Evolutionary conservation across 1,140 invertebrate genomes (phyloP).

Genomic region (Sinella curviseta): DNA sequence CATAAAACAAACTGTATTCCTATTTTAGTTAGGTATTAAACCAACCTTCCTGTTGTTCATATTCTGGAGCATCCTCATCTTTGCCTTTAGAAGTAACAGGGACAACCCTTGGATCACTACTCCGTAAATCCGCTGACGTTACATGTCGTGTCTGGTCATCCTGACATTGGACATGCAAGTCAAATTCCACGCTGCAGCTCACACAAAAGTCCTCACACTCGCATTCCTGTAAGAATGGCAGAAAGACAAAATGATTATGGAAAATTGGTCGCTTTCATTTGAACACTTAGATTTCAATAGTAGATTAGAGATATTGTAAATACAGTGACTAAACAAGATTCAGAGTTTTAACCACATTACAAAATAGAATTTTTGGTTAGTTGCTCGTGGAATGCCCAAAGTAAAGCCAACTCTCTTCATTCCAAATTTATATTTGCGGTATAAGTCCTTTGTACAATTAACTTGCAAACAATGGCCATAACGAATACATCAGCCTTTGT

Average conservation of each 20-base stretch:
- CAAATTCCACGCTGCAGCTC: slow-evolving; percentile 97
- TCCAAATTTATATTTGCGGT: background rate
- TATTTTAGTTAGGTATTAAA: too few species aligned
- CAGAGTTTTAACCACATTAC: too few species aligned
- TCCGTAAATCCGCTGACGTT: slow-evolving; percentile 94
- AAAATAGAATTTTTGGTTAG: too few species aligned
- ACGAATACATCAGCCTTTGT: too few species aligned
- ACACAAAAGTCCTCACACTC: slow-evolving; percentile 94
- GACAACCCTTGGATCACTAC: slow-evolving; percentile 88
- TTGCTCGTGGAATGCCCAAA: too few species aligned
- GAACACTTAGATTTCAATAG: too few species aligned
- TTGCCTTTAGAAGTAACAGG: slow-evolving; percentile 87
- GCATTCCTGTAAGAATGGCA: slow-evolving; percentile 71
- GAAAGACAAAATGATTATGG: background rate
- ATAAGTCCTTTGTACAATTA: background rate
- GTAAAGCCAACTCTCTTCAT: background rate
- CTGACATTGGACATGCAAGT: slow-evolving; percentile 90
- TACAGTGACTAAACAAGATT: too few species aligned
- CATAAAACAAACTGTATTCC: too few species aligned
- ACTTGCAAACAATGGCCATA: too few species aligned
- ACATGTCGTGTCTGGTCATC: slow-evolving; percentile 92
- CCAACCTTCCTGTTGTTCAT: slow-evolving; percentile 86
- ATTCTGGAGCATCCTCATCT: slow-evolving; percentile 88
- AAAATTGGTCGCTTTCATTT: background rate
- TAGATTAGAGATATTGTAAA: too few species aligned